These are phyloP conservation scores for Galeopsomyia nigrocyanea DNA, from an alignment of 2,888 invertebrate genomes.

Conservation along the genomic window DNA sequence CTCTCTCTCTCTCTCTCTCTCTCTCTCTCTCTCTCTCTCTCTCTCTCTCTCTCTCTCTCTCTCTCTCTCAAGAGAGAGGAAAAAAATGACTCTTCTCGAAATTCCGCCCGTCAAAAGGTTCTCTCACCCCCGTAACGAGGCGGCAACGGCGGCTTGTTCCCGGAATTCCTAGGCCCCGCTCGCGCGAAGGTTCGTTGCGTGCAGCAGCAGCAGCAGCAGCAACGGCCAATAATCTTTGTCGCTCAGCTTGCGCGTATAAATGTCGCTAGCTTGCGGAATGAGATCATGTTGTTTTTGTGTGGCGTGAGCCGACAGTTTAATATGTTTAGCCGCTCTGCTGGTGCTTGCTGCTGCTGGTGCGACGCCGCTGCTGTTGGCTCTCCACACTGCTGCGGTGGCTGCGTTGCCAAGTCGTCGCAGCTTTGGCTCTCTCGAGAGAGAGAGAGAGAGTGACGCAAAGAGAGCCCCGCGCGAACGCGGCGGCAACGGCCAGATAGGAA, in stretches of 20 bases:
- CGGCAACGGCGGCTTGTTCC: slow-evolving; percentile 28
- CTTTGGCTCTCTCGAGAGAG: background rate
- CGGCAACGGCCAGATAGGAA: slow-evolving; percentile 38
- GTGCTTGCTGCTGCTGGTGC: slow-evolving; percentile 44
- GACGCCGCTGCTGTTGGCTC: slow-evolving; percentile 59
- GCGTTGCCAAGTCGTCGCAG: slow-evolving; percentile 42
- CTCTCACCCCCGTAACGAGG: background rate
- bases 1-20: background rate
- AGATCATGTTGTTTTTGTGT: slow-evolving; percentile 68
- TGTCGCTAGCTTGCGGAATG: slow-evolving; percentile 56
- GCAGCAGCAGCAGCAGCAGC: background rate
- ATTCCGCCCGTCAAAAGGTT: slow-evolving; percentile 1
- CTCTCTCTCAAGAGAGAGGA: slow-evolving; percentile 18
- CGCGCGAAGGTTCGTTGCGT: background rate
- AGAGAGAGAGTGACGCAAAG: slow-evolving; percentile 27
- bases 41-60: slow-evolving; percentile 2
- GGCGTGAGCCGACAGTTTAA: slow-evolving; percentile 68
- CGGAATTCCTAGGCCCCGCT: slow-evolving; percentile 41
- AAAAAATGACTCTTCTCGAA: slow-evolving; percentile 39
- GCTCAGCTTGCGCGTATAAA: slow-evolving; percentile 2
- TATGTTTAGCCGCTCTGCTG: slow-evolving; percentile 64
- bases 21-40: slow-evolving; percentile 14
- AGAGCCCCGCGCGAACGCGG: background rate
- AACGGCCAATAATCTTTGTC: background rate
- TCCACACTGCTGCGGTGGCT: slow-evolving; percentile 56